Evolutionary conservation across 2,113 vertebrate species (phyloP).

Genomic region (Spermophilus dauricus): DNA sequence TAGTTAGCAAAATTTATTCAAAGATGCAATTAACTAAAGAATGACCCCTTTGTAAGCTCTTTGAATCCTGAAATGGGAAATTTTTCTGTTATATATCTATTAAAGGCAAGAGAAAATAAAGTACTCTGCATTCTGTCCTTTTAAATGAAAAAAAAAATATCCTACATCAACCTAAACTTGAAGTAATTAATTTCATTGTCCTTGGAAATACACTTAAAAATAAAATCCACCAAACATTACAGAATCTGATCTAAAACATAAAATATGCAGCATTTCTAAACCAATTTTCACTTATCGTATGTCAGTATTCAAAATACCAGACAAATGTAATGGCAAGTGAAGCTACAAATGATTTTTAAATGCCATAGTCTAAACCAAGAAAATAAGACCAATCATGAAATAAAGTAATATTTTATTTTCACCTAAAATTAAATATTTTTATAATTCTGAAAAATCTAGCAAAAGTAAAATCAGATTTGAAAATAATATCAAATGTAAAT

Average conservation of each 20-base stretch:
- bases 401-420: neutral
- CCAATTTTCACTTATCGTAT: neutral
- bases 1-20: slow-evolving; percentile 53
- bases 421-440: neutral
- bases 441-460: neutral
- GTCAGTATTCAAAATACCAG: neutral
- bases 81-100: slow-evolving; percentile 31
- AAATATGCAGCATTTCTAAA: neutral
- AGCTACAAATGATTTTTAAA: slow-evolving; percentile 15
- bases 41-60: slow-evolving; percentile 43
- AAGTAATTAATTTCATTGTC: neutral
- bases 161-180: slow-evolving; percentile 14
- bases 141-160: slow-evolving; percentile 31
- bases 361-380: neutral
- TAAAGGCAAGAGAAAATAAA: slow-evolving; percentile 56
- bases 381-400: neutral
- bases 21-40: slow-evolving; percentile 72
- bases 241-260: neutral
- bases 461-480: neutral
- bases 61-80: slow-evolving; percentile 46
- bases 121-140: neutral
- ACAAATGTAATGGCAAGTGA: neutral
- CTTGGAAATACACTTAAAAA: neutral
- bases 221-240: slow-evolving; percentile 42
- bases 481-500: neutral